Percentiles rank a stretch among this genome's conserved stretches.
These are phyloP conservation scores for Drosophila maculinotata DNA, from an alignment of 2,888 invertebrate genomes.

Conservation along the genomic window DNA sequence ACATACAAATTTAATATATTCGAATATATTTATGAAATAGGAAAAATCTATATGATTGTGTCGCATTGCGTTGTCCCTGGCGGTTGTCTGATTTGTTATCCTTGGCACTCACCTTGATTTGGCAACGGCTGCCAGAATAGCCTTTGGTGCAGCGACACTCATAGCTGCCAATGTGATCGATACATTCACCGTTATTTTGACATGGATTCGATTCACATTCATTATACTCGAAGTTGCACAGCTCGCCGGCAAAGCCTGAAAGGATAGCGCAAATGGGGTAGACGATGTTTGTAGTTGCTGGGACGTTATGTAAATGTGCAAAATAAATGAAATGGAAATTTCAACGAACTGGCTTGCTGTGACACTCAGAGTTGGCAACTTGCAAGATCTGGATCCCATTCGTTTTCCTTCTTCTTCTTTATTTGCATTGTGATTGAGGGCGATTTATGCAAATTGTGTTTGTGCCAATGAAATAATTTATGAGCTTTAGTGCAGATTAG, in stretches of 20 bases:
- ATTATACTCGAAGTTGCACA: conserved; percentile 91
- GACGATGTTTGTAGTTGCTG: conserved; percentile 5
- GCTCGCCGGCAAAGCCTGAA: conserved; percentile 89
- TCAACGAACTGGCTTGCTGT: conserved; percentile 42
- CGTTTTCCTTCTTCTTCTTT: conserved; percentile 15
- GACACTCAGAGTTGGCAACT: conserved; percentile 40
- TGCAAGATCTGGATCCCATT: background rate
- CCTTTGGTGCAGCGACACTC: conserved; percentile 89
- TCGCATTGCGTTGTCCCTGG: background rate
- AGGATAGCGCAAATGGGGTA: conserved; percentile 31
- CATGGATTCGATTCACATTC: conserved; percentile 92
- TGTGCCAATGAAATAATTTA: conserved; percentile 81
- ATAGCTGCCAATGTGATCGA: conserved; percentile 89
- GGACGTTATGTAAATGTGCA: conserved; percentile 72
- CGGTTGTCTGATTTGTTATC: conserved; percentile 13
- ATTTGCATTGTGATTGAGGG: conserved; percentile 66
- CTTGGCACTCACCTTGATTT: conserved; percentile 87
- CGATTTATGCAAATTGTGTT: conserved; percentile 83
- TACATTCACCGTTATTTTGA: conserved; percentile 90
- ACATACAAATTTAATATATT: background rate
- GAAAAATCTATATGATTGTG: background rate
- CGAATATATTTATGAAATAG: background rate
- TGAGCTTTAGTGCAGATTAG: conserved; percentile 65
- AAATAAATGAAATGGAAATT: conserved; percentile 81
- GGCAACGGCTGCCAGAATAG: conserved; percentile 89